A percentile compares a stretch with the other conserved stretches of the same genome.
These are phyloP conservation scores for Danio tinwini DNA, from an alignment of 2,797 vertebrate genomes.

Conservation along the genomic window DNA sequence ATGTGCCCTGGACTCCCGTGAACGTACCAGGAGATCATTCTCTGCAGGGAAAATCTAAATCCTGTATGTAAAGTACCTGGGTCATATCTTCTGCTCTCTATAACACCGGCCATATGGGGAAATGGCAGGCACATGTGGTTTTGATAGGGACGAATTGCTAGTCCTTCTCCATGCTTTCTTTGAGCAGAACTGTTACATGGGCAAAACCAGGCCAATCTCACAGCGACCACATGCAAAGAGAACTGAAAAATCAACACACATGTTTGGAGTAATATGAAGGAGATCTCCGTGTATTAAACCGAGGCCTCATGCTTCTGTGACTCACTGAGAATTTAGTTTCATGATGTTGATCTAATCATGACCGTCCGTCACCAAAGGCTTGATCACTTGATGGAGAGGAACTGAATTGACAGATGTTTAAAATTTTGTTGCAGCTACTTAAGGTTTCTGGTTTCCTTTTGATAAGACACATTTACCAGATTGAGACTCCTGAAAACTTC, in stretches of 20 bases:
- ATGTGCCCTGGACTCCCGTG: slow-evolving; percentile 30
- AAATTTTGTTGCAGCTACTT: slow-evolving; percentile 29
- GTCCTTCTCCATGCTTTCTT: slow-evolving; percentile 51
- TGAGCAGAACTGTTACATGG: slow-evolving; percentile 39
- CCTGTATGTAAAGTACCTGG: slow-evolving; percentile 53
- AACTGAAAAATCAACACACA: slow-evolving; percentile 32
- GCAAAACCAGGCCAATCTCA: slow-evolving; percentile 55
- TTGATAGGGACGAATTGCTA: slow-evolving; percentile 48
- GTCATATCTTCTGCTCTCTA: slow-evolving; percentile 50
- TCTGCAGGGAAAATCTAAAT: slow-evolving; percentile 45
- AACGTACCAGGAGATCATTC: slow-evolving; percentile 45
- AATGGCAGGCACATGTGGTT: slow-evolving; percentile 56
- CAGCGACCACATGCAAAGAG: slow-evolving; percentile 58
- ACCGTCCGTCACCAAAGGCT: slow-evolving; percentile 22
- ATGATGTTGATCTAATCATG: slow-evolving; percentile 32
- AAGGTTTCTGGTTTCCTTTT: background rate
- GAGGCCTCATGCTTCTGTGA: slow-evolving; percentile 44
- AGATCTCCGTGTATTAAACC: slow-evolving; percentile 39
- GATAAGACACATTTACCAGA: background rate
- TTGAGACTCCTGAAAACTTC: background rate
- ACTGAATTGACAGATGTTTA: slow-evolving; percentile 44
- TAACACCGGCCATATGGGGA: slow-evolving; percentile 52
- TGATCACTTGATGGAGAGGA: slow-evolving; percentile 18
- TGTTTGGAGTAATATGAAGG: slow-evolving; percentile 40
- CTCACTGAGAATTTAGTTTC: slow-evolving; percentile 38